Evolutionary conservation across 2,888 invertebrate genomes (phyloP), one percentile per base, ranked within the genome.

Genomic region (Cheilosia soror): DNA sequence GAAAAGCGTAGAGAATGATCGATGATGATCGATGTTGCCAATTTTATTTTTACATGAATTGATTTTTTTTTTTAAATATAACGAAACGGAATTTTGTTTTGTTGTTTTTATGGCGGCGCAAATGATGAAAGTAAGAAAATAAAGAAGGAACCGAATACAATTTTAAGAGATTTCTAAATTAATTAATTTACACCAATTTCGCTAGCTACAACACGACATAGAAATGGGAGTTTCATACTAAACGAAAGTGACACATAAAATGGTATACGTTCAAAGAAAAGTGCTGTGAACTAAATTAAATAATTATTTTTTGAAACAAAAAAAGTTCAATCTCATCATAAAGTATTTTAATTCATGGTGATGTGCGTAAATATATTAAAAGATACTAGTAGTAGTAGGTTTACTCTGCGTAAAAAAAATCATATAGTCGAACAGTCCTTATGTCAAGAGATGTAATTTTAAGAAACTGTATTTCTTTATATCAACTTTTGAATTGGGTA

Each of bases 101-200:
- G 53, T 44, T 40, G 25, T 57, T 85, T 66, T 44, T 75, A 55
- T 78, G 62, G 49, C 68, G 42, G 72, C 80, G 62, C 57, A 73
- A 71, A 85, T 76, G 76, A 77, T 72, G 57, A 72, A 63, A 57
- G 66, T 65, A 68, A 85, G 75, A 85, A 85, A 85, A 72, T 20
- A 80, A 85, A 72, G 62, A 55, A 62, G 69, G 63, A 69, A 78
- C 81, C 77, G 44, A 87, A 60, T 81, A 71, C 49, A 60, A 58
- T 81, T 76, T 73, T 60, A 71, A 80, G 71, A 51, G 51, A 65
- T 49, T 65, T 60, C 80, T 25, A 76, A 66, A 65, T 29, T 71
- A 42, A 51, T 84, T 5, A 66, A 66, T 76, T 58, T 69, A 84
- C 55, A 80, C 84, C 84, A 84, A 79, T 75, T 84, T 13, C 75